Conservation (phyloP, 2,888 invertebrate species). For the Patella depressa region DNA sequence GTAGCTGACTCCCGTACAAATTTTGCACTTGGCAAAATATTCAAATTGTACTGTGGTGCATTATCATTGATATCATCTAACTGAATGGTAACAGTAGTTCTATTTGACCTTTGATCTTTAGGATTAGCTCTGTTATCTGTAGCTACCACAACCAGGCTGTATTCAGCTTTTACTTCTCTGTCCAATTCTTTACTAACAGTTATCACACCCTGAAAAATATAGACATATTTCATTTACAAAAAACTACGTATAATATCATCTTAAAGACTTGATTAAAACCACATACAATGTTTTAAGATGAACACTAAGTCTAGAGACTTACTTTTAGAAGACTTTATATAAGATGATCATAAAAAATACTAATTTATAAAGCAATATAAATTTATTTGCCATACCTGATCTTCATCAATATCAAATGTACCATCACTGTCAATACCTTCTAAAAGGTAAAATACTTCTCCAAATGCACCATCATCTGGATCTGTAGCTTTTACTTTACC, state of each 20-base stretch:
- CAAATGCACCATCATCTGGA: constrained; percentile 74
- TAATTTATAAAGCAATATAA: background rate
- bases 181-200: constrained; percentile 76
- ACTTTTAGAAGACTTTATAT: background rate
- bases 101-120: constrained; percentile 69
- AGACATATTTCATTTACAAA: background rate
- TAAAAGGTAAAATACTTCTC: constrained; percentile 80
- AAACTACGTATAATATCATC: no score
- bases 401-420: constrained; percentile 79
- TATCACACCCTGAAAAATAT: constrained; percentile 56
- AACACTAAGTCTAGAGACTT: no score
- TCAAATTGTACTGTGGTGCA: constrained; percentile 81
- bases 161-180: constrained; percentile 80
- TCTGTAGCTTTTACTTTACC: constrained; percentile 82
- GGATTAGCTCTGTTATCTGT: constrained; percentile 78
- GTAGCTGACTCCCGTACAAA: constrained; percentile 48
- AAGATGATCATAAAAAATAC: background rate
- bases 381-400: constrained; percentile 45
- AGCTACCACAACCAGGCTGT: constrained; percentile 81
- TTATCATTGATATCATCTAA: constrained; percentile 92
- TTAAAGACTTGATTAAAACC: no score
- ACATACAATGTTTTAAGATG: no score
- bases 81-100: constrained; percentile 75
- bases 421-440: constrained; percentile 81
- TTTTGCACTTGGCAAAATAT: constrained; percentile 33